Evolutionary conservation across 2,888 invertebrate species (phyloP).

Genomic region (Erebia ligea): DNA sequence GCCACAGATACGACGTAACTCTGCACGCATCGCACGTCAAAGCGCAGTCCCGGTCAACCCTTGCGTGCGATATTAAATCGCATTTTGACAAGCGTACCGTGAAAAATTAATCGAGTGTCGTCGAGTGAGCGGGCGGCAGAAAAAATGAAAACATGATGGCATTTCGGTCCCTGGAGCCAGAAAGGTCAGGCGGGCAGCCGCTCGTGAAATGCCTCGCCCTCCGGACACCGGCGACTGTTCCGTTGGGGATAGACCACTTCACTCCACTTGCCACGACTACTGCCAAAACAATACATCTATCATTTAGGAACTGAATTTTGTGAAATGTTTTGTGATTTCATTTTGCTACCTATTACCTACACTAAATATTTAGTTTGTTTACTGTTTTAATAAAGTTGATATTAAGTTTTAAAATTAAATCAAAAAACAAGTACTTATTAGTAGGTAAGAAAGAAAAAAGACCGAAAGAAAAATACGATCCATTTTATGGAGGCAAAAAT

Average conservation of each 20-base stretch:
- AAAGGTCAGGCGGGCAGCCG: slow-evolving; percentile 76
- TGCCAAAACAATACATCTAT: slow-evolving; percentile 42
- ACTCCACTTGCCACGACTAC: slow-evolving; percentile 39
- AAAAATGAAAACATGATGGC: slow-evolving; percentile 78
- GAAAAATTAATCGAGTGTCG: slow-evolving; percentile 82
- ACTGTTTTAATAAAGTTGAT: too few species aligned
- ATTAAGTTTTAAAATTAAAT: too few species aligned
- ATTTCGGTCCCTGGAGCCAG: slow-evolving; percentile 76
- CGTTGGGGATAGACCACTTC: slow-evolving; percentile 54
- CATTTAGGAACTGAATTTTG: slow-evolving; percentile 19
- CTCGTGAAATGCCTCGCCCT: slow-evolving; percentile 77
- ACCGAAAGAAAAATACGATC: too few species aligned
- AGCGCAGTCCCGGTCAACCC: slow-evolving; percentile 66
- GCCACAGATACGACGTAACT: slow-evolving; percentile 28
- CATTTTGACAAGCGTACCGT: slow-evolving; percentile 83
- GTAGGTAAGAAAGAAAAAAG: too few species aligned
- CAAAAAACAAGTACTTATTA: too few species aligned
- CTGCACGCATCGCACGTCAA: slow-evolving; percentile 73
- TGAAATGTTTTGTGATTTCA: slow-evolving; percentile 2
- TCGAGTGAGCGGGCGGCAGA: slow-evolving; percentile 68
- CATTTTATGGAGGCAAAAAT: too few species aligned
- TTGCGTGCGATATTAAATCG: slow-evolving; percentile 76
- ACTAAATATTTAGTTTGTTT: too few species aligned
- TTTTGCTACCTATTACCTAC: neutral
- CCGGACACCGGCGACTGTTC: slow-evolving; percentile 57